Base-by-base conservation (phyloP, 1,140 invertebrate species). In the Penaeus chinensis region DNA sequence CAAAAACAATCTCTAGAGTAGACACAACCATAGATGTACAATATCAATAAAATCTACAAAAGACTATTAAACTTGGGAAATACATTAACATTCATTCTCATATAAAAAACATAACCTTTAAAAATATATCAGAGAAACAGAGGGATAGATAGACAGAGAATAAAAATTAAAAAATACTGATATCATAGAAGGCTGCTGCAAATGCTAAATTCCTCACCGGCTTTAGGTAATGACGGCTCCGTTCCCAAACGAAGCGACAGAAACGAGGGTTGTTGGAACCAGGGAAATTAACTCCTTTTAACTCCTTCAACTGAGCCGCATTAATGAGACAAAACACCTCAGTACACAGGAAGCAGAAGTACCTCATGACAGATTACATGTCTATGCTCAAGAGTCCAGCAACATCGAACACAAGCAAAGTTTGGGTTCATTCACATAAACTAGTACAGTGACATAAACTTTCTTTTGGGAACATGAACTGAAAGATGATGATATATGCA, bases 271-370 rank as follows among this genome's bases (percentile, higher is more conserved):
- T 97, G 93, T 97, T 96, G 94, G 96, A 96, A 93, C 97, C 97
- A 92, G 97, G 96, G 94, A 98, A 97, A 95, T 96, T 96, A 92
- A 97, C 94, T 93, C 96, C 96, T 94, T 98, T 98, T 94, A 97
- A 96, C 96, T 98, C 90, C 90, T 89, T 89, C 60, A 90, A 84
- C 90, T 95, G 93, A 91, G 93, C 92, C 92, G 93, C 92, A 92
- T 92, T 89, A 89, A 90, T 74, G 84, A 90, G 84, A 90, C 66
- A 77, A 85, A 76, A 74, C 60, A 47, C 19, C 81, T 69, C 81
- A 82, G 81, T 82, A 82, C 63, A 85, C 22, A 89, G 78, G n/a
- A 89, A 20, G 60, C 69, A 69, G 54, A 77, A 63, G 61, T n/a
- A 37, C 66, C 84, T 37, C 65, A 89, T 19, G 16, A 32, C 76